A percentile compares a stretch with the other conserved stretches of the same genome.
Evolutionary conservation across 1,140 invertebrate species (phyloP).

Genomic region (Drosophila obscura): DNA sequence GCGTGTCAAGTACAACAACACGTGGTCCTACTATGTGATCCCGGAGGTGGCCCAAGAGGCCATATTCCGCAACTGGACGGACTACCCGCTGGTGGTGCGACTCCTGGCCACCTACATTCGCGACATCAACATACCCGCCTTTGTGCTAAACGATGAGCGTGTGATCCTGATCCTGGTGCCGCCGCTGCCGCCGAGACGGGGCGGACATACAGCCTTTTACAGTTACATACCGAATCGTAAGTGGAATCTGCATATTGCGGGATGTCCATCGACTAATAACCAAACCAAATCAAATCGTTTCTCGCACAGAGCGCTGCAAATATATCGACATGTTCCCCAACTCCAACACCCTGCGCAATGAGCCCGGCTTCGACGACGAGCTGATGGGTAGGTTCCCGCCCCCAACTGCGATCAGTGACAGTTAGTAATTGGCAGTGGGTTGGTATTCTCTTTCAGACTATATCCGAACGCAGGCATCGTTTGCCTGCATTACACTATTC

Average conservation of each 20-base stretch:
- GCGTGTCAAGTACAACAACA: slow-evolving; percentile 69
- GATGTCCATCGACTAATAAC: background rate
- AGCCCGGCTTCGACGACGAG: slow-evolving; percentile 85
- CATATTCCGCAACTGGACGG: slow-evolving; percentile 76
- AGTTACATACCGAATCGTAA: slow-evolving; percentile 76
- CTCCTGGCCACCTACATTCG: slow-evolving; percentile 70
- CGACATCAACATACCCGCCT: slow-evolving; percentile 74
- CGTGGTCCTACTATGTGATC: slow-evolving; percentile 76
- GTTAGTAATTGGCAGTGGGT: slow-evolving; percentile 61
- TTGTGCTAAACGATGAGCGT: slow-evolving; percentile 67
- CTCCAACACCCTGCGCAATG: slow-evolving; percentile 84
- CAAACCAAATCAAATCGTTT: background rate
- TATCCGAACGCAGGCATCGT: slow-evolving; percentile 91
- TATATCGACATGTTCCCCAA: slow-evolving; percentile 87
- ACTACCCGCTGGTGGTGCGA: slow-evolving; percentile 61
- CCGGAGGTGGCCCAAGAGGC: slow-evolving; percentile 71
- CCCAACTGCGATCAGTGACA: background rate
- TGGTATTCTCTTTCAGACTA: slow-evolving; percentile 88
- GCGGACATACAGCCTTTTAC: slow-evolving; percentile 56
- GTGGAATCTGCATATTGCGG: slow-evolving; percentile 3
- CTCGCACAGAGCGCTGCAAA: slow-evolving; percentile 85
- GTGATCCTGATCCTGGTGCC: slow-evolving; percentile 76
- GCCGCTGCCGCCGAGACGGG: slow-evolving; percentile 70
- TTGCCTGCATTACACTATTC: slow-evolving; percentile 92
- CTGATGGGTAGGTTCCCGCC: slow-evolving; percentile 85